Evolutionary conservation across 92 coral and sea anemone genomes (phyloP).

Genomic region (Desmophyllum pertusum): DNA sequence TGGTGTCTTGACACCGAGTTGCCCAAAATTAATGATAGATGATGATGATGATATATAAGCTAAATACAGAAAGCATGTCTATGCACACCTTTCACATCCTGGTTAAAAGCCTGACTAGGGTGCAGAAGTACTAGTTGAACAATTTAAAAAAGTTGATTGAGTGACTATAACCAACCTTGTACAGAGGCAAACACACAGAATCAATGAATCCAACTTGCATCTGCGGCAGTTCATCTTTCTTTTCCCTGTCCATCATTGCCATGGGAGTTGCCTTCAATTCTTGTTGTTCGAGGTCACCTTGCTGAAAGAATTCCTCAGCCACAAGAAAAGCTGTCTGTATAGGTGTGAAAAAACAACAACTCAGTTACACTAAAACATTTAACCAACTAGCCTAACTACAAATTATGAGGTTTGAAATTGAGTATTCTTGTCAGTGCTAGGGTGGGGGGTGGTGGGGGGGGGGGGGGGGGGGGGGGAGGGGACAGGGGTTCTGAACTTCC

Average conservation of each 20-base stretch:
- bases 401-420: too few species aligned
- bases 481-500: too few species aligned
- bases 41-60: too few species aligned
- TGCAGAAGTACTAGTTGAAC: background rate
- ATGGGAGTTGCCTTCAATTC: conserved; percentile 94
- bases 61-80: too few species aligned
- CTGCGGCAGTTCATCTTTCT: conserved; percentile 96
- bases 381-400: too few species aligned
- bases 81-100: too few species aligned
- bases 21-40: too few species aligned
- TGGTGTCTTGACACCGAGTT: too few species aligned
- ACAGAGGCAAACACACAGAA: conserved; percentile 92
- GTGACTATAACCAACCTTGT: conserved; percentile 66
- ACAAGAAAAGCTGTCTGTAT: conserved; percentile 92
- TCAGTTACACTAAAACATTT: too few species aligned
- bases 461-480: too few species aligned
- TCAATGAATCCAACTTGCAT: conserved; percentile 99
- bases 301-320: conserved; percentile 98
- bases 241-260: conserved; percentile 98
- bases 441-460: too few species aligned
- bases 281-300: conserved; percentile 94
- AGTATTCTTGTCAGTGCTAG: too few species aligned
- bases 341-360: background rate
- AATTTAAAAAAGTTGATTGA: background rate
- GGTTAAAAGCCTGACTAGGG: background rate